These are phyloP conservation scores for Drosophila arizonae DNA, from an alignment of 1,140 invertebrate genomes.

Conservation along the genomic window DNA sequence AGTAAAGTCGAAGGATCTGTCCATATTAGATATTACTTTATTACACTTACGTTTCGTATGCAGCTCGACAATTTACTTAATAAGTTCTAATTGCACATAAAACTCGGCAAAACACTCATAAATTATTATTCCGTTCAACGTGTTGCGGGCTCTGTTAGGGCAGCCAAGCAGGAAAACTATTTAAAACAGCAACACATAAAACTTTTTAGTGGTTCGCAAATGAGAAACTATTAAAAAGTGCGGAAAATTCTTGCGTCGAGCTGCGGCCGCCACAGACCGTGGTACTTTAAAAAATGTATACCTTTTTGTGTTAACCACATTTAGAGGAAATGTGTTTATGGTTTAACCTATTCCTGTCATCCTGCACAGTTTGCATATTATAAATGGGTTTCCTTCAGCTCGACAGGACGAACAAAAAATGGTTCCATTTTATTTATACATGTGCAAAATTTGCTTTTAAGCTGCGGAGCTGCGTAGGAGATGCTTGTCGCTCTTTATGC, in stretches of 20 bases:
- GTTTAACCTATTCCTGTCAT: slow-evolving; percentile 34
- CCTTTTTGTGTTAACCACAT: slow-evolving; percentile 17
- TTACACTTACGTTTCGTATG: neutral
- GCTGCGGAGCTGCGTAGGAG: neutral
- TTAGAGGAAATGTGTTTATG: slow-evolving; percentile 30
- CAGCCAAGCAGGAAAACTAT: slow-evolving; percentile 39
- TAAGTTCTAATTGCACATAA: slow-evolving; percentile 29
- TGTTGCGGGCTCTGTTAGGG: neutral
- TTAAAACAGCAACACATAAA: slow-evolving; percentile 41
- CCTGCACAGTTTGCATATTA: slow-evolving; percentile 24
- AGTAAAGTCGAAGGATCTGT: slow-evolving; percentile 1
- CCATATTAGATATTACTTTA: slow-evolving; percentile 2
- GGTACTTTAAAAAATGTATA: slow-evolving; percentile 1
- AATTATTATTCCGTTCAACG: slow-evolving; percentile 23
- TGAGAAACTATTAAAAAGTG: slow-evolving; percentile 53
- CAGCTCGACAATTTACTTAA: slow-evolving; percentile 1
- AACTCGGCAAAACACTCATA: slow-evolving; percentile 18
- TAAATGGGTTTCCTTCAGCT: slow-evolving; percentile 8
- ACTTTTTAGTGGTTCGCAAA: slow-evolving; percentile 54
- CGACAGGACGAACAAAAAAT: neutral
- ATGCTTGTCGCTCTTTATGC: neutral
- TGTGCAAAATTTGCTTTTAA: neutral
- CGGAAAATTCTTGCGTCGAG: slow-evolving; percentile 39
- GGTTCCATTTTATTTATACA: neutral
- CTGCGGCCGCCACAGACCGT: slow-evolving; percentile 3